phyloP scores from a whole-genome alignment of 2,113 vertebrate genomes.

The Gasterosteus nipponicus region DNA sequence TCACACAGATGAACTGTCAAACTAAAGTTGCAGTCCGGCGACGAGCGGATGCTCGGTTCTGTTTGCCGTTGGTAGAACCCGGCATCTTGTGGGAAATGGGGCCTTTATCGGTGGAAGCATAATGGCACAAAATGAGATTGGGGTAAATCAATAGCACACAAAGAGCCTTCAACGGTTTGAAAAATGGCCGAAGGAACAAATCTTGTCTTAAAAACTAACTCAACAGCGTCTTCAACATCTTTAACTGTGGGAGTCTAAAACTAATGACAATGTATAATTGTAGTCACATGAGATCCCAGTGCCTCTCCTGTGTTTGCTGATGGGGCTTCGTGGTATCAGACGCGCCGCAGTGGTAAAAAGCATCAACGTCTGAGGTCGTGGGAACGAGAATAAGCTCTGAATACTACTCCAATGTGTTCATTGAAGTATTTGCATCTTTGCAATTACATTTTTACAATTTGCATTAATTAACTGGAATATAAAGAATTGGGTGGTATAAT shows the following conservation, averaged over 20 bases:
- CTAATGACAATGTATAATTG: too few relatives aligned
- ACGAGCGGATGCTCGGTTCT: not conserved
- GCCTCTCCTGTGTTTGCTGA: not conserved
- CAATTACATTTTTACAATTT: not conserved
- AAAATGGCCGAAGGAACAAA: not conserved
- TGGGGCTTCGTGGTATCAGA: not conserved
- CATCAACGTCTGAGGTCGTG: not conserved
- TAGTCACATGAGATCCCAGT: not conserved
- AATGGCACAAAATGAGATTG: not conserved
- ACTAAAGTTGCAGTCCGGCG: not conserved
- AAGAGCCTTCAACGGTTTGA: not conserved
- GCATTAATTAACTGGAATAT: not conserved
- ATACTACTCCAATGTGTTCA: not conserved
- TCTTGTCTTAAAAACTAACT: not conserved
- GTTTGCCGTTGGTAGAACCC: not conserved
- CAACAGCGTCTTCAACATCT: not conserved
- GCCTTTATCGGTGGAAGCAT: not conserved
- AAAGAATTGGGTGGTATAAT: not conserved
- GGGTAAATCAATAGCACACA: not conserved
- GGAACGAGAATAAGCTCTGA: not conserved
- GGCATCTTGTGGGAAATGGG: constrained; percentile 3
- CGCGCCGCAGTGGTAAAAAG: not conserved
- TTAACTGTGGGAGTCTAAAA: not conserved
- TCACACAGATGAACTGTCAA: not conserved
- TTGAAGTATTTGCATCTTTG: not conserved